Evolutionary conservation across 1,140 invertebrate genomes (phyloP).

Genomic region (Euwallacea similis): DNA sequence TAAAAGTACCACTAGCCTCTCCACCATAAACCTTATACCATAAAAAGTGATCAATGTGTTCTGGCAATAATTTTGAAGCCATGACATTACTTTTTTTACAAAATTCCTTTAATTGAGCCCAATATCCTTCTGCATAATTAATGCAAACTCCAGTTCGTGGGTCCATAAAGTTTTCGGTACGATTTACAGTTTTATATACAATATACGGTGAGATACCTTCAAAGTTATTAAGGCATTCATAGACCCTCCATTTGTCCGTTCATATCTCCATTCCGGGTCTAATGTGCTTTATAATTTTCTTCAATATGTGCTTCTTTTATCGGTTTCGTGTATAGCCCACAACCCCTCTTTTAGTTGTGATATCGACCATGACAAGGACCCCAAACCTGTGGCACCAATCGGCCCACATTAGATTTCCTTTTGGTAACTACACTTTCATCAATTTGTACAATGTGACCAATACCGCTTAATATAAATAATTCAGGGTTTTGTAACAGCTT

Average conservation of each 20-base stretch:
- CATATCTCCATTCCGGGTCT: conserved; percentile 7
- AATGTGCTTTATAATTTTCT: conserved; percentile 1
- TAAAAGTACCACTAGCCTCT: too few species aligned
- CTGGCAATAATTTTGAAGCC: too few species aligned
- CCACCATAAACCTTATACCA: too few species aligned
- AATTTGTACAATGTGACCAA: background rate
- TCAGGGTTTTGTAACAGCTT: background rate
- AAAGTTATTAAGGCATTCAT: too few species aligned
- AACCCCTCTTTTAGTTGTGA: background rate
- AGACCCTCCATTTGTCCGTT: conserved; percentile 5
- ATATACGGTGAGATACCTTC: too few species aligned
- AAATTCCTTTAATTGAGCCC: too few species aligned
- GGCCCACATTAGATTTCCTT: conserved; percentile 9
- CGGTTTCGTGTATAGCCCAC: conserved; percentile 7
- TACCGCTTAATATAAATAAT: background rate
- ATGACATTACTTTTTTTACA: too few species aligned
- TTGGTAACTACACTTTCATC: conserved; percentile 12
- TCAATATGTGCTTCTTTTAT: background rate
- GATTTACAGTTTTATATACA: too few species aligned
- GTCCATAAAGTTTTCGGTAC: too few species aligned
- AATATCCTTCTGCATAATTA: too few species aligned
- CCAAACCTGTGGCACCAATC: conserved; percentile 11
- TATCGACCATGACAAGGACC: conserved; percentile 4
- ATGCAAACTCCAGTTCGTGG: too few species aligned
- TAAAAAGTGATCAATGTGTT: too few species aligned